Evolutionary conservation across 2,888 invertebrate genomes (phyloP).

Genomic region (Amphipoea oculea): DNA sequence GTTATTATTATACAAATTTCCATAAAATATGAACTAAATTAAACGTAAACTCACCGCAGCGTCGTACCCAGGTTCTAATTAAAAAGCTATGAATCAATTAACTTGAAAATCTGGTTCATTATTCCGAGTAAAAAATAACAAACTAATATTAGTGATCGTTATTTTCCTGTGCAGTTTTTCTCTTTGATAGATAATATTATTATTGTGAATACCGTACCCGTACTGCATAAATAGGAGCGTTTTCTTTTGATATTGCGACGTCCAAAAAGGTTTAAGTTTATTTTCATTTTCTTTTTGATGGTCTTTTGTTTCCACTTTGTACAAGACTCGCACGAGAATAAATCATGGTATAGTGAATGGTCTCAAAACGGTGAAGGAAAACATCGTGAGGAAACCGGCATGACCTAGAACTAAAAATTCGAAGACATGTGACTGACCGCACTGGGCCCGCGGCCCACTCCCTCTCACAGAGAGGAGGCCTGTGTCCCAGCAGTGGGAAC

Average conservation of each 20-base stretch:
- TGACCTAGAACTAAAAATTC: too few species aligned
- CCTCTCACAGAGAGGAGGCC: too few species aligned
- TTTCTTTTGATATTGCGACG: not conserved
- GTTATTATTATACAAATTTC: slow-evolving; percentile 7
- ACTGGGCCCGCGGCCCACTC: too few species aligned
- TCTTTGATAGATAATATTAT: slow-evolving; percentile 11
- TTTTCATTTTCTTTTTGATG: not conserved
- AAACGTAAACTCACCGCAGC: slow-evolving; percentile 18
- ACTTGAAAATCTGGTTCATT: slow-evolving; percentile 55
- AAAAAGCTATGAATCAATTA: slow-evolving; percentile 62
- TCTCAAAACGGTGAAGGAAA: too few species aligned
- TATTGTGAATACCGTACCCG: not conserved
- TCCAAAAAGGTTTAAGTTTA: not conserved
- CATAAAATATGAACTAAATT: slow-evolving; percentile 25
- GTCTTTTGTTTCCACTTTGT: not conserved
- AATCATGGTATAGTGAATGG: not conserved
- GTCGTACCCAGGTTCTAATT: slow-evolving; percentile 45
- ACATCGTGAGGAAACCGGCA: too few species aligned
- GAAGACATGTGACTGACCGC: too few species aligned
- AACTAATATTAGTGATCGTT: slow-evolving; percentile 36
- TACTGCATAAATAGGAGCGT: not conserved
- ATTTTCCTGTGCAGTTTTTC: slow-evolving; percentile 33
- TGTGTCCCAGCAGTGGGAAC: too few species aligned
- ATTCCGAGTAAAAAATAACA: slow-evolving; percentile 35
- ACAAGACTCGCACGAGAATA: not conserved